Evolutionary conservation across 2,113 vertebrate genomes (phyloP), one percentile per base, ranked within the genome.

Genomic region (Prinia subflava): DNA sequence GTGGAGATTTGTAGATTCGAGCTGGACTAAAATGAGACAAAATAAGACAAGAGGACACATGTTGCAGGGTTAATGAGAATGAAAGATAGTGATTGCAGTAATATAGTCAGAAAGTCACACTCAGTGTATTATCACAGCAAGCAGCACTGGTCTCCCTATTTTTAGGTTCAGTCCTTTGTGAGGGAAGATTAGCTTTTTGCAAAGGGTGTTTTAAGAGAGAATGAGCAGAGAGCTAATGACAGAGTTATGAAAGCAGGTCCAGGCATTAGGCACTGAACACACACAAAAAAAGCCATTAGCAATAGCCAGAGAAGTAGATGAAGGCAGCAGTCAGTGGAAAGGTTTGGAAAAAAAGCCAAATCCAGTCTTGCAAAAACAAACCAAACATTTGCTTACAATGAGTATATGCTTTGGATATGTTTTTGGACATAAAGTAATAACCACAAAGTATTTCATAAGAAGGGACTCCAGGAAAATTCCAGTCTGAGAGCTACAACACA

Each of bases 21-120:
- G 24, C 14, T 74, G 84, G 60, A 47, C 56, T 77, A 52, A 67
- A 90, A 75, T 16, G 17, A 79, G 55, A 44, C 15, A 80, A 94
- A 94, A 60, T 71, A 84, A 87, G 35, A 59, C 42, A 81, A 67
- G 37, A 74, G 41, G 42, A 79, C 41, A 30, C 49, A 16, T 75
- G 33, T 82, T 87, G 79, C 53, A 87, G 69, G 37, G 74, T 79
- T 95, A 95, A 94, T 76, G 70, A 73, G 78, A 94, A 69, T 33
- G 69, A 91, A 78, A 89, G 77, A 21, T 17, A 82, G 57, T 2
- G 4, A 53, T 89, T 79, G 69, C 15, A 73, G 42, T 65, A 87
- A 49, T 49, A 39, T 3, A 87, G 87, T 64, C 35, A 83, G 73
- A 87, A 87, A 91, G 69, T 87, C 87, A 87, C 62, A 76, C 64